phyloP scores from a whole-genome alignment of 2,797 vertebrate species.

The Takifugu rubripes region DNA sequence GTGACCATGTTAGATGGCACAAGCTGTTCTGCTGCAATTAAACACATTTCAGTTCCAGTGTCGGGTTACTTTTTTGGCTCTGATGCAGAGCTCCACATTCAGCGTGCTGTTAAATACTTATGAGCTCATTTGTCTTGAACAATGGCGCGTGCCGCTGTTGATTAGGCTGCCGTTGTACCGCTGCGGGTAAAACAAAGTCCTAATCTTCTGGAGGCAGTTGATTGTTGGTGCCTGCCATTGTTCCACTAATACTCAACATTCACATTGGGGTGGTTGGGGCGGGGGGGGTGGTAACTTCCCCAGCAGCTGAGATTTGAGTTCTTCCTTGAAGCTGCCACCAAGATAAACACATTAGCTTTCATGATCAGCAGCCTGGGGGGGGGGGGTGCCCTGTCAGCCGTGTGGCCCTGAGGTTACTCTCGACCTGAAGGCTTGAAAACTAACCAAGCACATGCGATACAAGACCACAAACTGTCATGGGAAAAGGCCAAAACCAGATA shows the following conservation, averaged over 20 bases:
- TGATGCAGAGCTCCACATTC: too few species aligned
- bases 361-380: conserved; percentile 10
- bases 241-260: neutral
- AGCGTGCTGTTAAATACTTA: too few species aligned
- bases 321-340: conserved; percentile 6
- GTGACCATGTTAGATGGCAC: neutral
- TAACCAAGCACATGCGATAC: neutral
- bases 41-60: neutral
- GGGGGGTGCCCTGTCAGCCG: neutral
- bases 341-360: conserved; percentile 21
- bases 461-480: neutral
- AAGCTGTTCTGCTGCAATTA: neutral
- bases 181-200: neutral
- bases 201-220: neutral
- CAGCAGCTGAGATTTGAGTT: neutral
- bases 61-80: too few species aligned
- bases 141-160: too few species aligned
- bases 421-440: conserved; percentile 1
- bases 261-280: neutral
- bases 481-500: neutral
- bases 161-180: neutral
- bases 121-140: neutral
- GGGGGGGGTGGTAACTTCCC: too few species aligned
- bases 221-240: neutral
- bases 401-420: conserved; percentile 8